Conservation (phyloP, 64 coral and sea anemone genomes). For the Montipora efflorescens region DNA sequence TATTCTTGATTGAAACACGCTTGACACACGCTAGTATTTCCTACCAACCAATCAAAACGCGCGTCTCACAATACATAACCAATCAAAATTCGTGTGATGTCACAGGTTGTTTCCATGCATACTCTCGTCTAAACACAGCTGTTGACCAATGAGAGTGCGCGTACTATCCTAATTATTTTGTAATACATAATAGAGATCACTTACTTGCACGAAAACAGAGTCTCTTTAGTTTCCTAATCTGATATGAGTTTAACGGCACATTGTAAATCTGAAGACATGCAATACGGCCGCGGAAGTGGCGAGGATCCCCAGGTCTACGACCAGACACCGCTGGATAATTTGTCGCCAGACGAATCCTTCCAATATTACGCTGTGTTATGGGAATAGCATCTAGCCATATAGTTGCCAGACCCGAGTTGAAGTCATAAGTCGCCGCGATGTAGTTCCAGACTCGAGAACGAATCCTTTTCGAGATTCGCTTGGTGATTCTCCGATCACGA, state of each 20-base stretch:
- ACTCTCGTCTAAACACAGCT: too few species aligned
- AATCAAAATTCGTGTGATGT: too few species aligned
- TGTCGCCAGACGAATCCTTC: conserved; percentile 52
- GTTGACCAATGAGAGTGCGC: too few species aligned
- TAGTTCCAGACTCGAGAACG: conserved; percentile 65
- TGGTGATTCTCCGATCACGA: conserved; percentile 7
- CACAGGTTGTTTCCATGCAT: too few species aligned
- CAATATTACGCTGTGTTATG: conserved; percentile 60
- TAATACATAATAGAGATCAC: neutral
- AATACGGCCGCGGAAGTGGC: conserved; percentile 65
- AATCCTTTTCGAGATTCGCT: conserved; percentile 24
- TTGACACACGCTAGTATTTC: too few species aligned
- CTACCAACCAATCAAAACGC: too few species aligned
- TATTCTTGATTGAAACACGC: too few species aligned
- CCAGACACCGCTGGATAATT: conserved; percentile 57
- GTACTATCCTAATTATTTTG: too few species aligned
- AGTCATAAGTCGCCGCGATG: conserved; percentile 60
- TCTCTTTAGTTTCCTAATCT: conserved; percentile 61
- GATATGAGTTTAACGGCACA: conserved; percentile 60
- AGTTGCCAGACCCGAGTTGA: conserved; percentile 38
- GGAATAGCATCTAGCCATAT: conserved; percentile 68
- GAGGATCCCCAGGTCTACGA: conserved; percentile 32
- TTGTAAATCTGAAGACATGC: conserved; percentile 72
- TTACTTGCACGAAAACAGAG: conserved; percentile 67
- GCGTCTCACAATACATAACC: too few species aligned